phyloP scores from a whole-genome alignment of 2,888 invertebrate species.

The Campoletis raptor region DNA sequence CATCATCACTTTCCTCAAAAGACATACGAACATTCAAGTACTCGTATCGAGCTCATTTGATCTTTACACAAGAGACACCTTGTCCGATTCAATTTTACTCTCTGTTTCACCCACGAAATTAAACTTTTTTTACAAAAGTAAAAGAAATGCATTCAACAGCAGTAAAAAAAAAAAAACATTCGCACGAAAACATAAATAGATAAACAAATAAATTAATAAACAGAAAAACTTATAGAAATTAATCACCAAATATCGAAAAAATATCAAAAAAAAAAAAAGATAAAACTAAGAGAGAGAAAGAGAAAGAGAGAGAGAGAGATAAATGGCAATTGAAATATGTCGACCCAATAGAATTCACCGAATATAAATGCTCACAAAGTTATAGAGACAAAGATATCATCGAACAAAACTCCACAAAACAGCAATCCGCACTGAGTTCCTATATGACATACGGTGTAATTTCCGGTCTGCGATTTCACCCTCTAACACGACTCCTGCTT shows the following conservation, averaged over 20 bases:
- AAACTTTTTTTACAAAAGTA: too few species aligned
- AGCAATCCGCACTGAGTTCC: conserved; percentile 25
- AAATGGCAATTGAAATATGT: background rate
- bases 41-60: conserved; percentile 27
- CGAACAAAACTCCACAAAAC: conserved; percentile 36
- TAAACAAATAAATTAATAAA: too few species aligned
- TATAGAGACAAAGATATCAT: conserved; percentile 47
- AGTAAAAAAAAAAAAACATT: too few species aligned
- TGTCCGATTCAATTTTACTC: background rate
- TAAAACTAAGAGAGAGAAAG: background rate
- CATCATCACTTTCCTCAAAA: conserved; percentile 26
- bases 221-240: too few species aligned
- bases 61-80: background rate
- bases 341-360: background rate
- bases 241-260: too few species aligned
- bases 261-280: too few species aligned
- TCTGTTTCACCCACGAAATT: too few species aligned
- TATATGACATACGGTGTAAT: conserved; percentile 58
- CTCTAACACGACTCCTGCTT: background rate
- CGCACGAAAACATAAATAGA: too few species aligned
- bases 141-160: too few species aligned
- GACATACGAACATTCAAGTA: conserved; percentile 2
- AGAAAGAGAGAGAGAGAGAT: background rate
- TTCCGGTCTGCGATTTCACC: conserved; percentile 49
- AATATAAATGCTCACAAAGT: conserved; percentile 29